Conservation (phyloP, 2,888 invertebrate species). For the Tricholauxania praeusta region DNA sequence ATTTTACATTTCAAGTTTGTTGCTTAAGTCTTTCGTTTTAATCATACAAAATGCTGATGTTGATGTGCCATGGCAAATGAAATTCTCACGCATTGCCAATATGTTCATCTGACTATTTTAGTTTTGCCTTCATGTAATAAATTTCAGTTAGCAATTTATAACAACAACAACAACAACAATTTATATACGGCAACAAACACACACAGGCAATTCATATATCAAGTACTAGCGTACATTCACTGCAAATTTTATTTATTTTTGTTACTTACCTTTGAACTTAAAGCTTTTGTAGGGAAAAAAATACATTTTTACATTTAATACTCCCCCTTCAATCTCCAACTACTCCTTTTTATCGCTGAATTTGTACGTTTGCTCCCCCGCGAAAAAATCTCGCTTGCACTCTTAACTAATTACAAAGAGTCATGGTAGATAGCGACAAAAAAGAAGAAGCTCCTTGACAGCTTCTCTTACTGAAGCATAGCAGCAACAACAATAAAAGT, state of each 20-base stretch:
- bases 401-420: constrained; percentile 20
- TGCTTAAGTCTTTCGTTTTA: constrained; percentile 42
- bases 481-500: neutral
- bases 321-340: no score
- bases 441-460: constrained; percentile 7
- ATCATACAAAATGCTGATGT: neutral
- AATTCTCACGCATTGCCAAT: constrained; percentile 27
- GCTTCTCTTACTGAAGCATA: neutral
- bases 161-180: no score
- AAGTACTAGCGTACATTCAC: neutral
- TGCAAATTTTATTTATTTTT: constrained; percentile 3
- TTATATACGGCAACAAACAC: neutral
- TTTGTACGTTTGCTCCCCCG: no score
- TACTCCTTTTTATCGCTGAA: no score
- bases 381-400: neutral
- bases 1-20: constrained; percentile 30
- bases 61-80: neutral
- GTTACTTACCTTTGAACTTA: constrained; percentile 22
- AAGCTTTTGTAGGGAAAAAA: constrained; percentile 10
- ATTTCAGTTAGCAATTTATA: no score
- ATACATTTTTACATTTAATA: no score
- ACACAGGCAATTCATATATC: constrained; percentile 1
- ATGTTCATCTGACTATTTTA: neutral
- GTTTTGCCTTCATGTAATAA: no score
- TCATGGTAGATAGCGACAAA: constrained; percentile 6